Conservation (phyloP, 2,888 invertebrate genomes). For the Galeruca laticollis region DNA sequence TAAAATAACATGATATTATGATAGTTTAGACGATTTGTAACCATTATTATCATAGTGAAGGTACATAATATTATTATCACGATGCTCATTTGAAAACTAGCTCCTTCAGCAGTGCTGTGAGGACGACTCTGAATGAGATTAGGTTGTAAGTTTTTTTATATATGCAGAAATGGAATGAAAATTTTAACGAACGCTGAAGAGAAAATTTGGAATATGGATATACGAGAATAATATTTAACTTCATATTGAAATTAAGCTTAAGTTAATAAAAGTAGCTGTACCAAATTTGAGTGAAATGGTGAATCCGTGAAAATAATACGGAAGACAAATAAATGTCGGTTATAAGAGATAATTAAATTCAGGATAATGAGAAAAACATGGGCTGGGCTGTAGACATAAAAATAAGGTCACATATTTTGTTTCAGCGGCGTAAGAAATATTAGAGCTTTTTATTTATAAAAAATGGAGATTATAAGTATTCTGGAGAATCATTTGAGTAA, state of each 20-base stretch:
- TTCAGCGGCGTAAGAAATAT: too few relatives aligned
- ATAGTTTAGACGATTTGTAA: too few relatives aligned
- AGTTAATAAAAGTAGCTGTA: background rate
- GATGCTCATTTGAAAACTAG: too few relatives aligned
- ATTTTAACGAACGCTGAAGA: conserved; percentile 14
- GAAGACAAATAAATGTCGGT: background rate
- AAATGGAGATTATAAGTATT: too few relatives aligned
- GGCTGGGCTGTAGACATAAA: too few relatives aligned
- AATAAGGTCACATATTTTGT: too few relatives aligned
- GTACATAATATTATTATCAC: background rate
- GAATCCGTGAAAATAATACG: too few relatives aligned
- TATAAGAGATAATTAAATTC: background rate
- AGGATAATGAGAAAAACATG: too few relatives aligned
- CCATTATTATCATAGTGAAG: conserved; percentile 10
- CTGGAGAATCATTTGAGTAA: too few relatives aligned
- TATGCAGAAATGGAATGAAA: conserved; percentile 25
- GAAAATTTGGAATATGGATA: conserved; percentile 1
- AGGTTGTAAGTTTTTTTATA: conserved; percentile 16
- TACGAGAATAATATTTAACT: background rate
- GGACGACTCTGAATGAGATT: conserved; percentile 12
- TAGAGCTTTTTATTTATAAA: too few relatives aligned
- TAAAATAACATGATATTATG: too few relatives aligned
- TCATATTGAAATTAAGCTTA: background rate
- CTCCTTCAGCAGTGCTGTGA: too few relatives aligned
- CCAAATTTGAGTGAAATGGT: background rate